Percentiles rank a stretch among this genome's conserved stretches.
Evolutionary conservation across 1,140 invertebrate species (phyloP).

Genomic region (Drosophila sproati): DNA sequence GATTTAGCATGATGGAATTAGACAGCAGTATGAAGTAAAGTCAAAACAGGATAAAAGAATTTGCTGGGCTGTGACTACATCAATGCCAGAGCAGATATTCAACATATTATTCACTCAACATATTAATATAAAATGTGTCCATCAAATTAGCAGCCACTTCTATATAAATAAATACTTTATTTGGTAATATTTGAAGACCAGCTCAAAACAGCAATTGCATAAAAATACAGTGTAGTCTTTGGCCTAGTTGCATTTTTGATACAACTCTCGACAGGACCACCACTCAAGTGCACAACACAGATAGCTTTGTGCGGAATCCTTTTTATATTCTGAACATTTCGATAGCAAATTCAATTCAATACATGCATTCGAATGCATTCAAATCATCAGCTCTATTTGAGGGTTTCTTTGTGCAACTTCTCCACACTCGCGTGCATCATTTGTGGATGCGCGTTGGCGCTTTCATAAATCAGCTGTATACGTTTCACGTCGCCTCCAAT

Average conservation of each 20-base stretch:
- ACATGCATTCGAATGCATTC: slow-evolving; percentile 11
- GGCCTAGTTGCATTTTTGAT: not conserved
- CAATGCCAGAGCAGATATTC: slow-evolving; percentile 23
- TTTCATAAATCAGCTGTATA: slow-evolving; percentile 39
- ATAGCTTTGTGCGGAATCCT: too few species aligned
- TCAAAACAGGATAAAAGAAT: not conserved
- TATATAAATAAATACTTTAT: too few species aligned
- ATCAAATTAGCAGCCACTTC: too few species aligned
- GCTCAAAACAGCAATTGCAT: not conserved
- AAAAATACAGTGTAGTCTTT: not conserved
- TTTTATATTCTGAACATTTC: not conserved
- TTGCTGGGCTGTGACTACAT: not conserved
- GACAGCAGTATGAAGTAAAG: not conserved
- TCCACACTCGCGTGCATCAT: slow-evolving; percentile 18
- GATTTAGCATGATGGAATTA: slow-evolving; percentile 6
- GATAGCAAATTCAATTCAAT: not conserved
- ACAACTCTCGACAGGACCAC: slow-evolving; percentile 1
- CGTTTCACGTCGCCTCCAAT: slow-evolving; percentile 18
- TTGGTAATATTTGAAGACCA: too few species aligned
- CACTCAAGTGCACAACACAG: not conserved
- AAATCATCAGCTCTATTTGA: not conserved
- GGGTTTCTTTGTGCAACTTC: not conserved
- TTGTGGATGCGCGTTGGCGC: slow-evolving; percentile 13
- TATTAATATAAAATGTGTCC: not conserved
- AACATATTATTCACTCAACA: slow-evolving; percentile 20